Evolutionary conservation across 2,888 invertebrate genomes (phyloP).

Genomic region (Drosophila gaucha): DNA sequence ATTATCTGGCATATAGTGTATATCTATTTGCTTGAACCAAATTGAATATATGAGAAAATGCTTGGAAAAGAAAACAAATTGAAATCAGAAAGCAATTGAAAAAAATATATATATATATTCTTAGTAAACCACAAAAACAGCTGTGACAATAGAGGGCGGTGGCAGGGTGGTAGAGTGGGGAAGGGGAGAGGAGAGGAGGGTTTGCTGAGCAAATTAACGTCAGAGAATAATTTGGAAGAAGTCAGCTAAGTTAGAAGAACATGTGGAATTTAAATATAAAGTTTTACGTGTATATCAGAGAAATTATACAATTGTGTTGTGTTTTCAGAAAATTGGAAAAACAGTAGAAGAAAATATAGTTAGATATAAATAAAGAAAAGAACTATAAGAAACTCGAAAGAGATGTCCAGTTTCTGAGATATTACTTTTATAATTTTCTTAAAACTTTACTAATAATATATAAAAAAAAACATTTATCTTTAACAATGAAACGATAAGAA

Average conservation of each 20-base stretch:
- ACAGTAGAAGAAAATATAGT: no score
- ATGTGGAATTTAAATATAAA: constrained; percentile 29
- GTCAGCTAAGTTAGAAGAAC: constrained; percentile 12
- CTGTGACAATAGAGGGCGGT: constrained; percentile 50
- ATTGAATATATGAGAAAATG: constrained; percentile 43
- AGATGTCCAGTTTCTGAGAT: no score
- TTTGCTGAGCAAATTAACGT: constrained; percentile 47
- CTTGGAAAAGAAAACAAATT: constrained; percentile 27
- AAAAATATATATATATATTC: background rate
- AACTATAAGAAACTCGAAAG: no score
- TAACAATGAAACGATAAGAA: no score
- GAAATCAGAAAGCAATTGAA: constrained; percentile 13
- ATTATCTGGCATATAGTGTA: constrained; percentile 53
- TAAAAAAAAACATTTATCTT: no score
- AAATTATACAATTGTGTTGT: constrained; percentile 7
- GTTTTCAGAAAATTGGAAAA: background rate
- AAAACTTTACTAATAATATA: no score
- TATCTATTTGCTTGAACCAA: constrained; percentile 60
- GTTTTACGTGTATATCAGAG: background rate
- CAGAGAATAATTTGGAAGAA: constrained; percentile 25
- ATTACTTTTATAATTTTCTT: no score
- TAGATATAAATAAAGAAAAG: no score
- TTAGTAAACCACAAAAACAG: constrained; percentile 36
- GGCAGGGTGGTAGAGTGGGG: background rate
- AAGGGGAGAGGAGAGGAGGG: background rate